Percentiles rank a stretch among this genome's conserved stretches.
Conservation (phyloP, 2,888 invertebrate species). For the Pristionchus japonicus region DNA sequence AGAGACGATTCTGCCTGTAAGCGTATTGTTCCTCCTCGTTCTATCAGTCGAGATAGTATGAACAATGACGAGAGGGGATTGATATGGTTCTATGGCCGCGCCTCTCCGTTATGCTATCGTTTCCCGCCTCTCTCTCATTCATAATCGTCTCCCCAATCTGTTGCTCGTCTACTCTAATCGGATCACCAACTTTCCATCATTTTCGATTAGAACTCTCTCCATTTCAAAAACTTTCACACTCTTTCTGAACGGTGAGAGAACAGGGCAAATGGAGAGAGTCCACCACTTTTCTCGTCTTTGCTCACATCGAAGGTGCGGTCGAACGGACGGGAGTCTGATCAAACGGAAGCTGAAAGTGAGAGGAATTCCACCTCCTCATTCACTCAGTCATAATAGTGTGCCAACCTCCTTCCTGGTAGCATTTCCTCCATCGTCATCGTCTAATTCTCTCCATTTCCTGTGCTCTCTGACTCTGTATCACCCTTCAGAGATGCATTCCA, state of each 20-base stretch:
- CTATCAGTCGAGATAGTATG: too few relatives aligned
- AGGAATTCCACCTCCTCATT: not conserved
- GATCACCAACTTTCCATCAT: slow-evolving; percentile 37
- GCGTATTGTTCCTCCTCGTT: too few relatives aligned
- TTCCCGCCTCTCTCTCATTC: not conserved
- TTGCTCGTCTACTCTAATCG: not conserved
- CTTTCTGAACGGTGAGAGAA: not conserved
- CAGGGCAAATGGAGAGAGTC: not conserved
- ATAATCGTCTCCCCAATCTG: not conserved
- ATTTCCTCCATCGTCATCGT: not conserved
- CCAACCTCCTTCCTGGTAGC: not conserved
- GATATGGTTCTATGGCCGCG: not conserved
- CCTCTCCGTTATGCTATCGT: slow-evolving; percentile 1
- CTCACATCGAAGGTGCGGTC: not conserved
- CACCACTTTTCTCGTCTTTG: not conserved
- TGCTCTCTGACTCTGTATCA: too few relatives aligned
- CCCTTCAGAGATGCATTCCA: too few relatives aligned
- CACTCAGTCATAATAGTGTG: not conserved
- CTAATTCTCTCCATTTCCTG: too few relatives aligned
- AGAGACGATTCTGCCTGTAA: not conserved
- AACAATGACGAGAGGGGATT: not conserved
- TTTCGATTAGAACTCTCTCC: slow-evolving; percentile 1
- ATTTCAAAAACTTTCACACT: not conserved
- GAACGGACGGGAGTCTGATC: not conserved
- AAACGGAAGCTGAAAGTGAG: not conserved